These are phyloP conservation scores for Apis cerana DNA, from an alignment of 1,140 invertebrate genomes.

Conservation along the genomic window DNA sequence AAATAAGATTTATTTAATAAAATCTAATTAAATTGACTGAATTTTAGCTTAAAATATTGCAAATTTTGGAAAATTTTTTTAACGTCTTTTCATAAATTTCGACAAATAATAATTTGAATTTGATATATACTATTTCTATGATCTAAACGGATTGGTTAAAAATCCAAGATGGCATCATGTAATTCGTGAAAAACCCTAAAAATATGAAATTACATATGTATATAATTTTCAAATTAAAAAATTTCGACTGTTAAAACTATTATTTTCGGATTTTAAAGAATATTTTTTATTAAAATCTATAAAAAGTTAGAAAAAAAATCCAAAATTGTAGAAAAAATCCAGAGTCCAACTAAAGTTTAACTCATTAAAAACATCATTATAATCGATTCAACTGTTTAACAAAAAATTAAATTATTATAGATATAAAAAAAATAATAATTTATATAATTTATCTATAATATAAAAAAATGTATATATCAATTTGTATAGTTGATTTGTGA, in stretches of 20 bases:
- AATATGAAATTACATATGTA: too few species aligned
- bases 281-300: not conserved
- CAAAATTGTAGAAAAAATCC: not conserved
- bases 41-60: too few species aligned
- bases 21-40: too few species aligned
- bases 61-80: too few species aligned
- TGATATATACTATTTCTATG: too few species aligned
- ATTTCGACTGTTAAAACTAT: too few species aligned
- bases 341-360: not conserved
- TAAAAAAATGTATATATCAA: not conserved
- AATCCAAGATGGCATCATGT: too few species aligned
- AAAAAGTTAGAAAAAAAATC: not conserved
- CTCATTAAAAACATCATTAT: not conserved
- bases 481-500: not conserved
- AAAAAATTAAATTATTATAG: not conserved
- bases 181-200: too few species aligned
- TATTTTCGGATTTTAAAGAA: not conserved
- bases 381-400: not conserved
- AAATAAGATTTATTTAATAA: too few species aligned
- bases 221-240: too few species aligned
- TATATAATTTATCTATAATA: not conserved
- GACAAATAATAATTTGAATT: not conserved
- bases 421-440: not conserved
- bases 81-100: not conserved
- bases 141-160: too few species aligned